Evolutionary conservation across 2,888 invertebrate species (phyloP), one percentile per base, ranked within the genome.

Genomic region (Pheosia gnoma): DNA sequence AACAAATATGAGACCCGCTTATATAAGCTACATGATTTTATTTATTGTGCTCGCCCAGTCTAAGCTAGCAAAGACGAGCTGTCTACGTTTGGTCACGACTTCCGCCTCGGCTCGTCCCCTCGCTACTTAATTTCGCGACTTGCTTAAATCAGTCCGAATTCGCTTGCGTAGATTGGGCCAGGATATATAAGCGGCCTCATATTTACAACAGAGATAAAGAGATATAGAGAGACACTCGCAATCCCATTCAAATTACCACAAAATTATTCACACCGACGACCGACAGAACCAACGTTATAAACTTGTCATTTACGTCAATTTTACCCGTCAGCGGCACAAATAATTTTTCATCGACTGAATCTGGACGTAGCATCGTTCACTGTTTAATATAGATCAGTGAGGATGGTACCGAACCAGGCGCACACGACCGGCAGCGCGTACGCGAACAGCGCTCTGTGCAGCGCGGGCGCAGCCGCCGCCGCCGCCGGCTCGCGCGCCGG

Each of bases 401-500:
- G 95, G 79, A 97, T 96, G 70, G 96, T 96, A 64, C 97, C 97
- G 89, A 97, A 96, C 97, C 97, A 97, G 82, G 97, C 96, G 88
- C 97, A 95, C 74, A 96, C 96, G 53, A 97, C 96, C 4, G 97
- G 97, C 84, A 97, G 90, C 67, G 97, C 94, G 89, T 97, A 97
- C 57, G 96, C 95, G 77, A 96, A 93, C 58, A 97, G 88, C 39
- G 96, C 96, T 68, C 94, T 94, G 10, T 94, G 94, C 4, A 96
- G 85, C 11, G 95, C 94, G 63, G 91, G 94, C 1, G 87, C 75
- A 3, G 90, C 86, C 0, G 93, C 94, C 57, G 91, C 85, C 45
- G 70, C 86, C 10, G 86, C 78, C 0, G 86, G 80, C 10, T 85
- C 85, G 59, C 66, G 81, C n/a, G 62, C 71, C 51, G 77, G 72